A percentile compares a stretch with the other conserved stretches of the same genome.
These are phyloP conservation scores for Drosophila paramelanica DNA, from an alignment of 2,888 invertebrate genomes.

Conservation along the genomic window DNA sequence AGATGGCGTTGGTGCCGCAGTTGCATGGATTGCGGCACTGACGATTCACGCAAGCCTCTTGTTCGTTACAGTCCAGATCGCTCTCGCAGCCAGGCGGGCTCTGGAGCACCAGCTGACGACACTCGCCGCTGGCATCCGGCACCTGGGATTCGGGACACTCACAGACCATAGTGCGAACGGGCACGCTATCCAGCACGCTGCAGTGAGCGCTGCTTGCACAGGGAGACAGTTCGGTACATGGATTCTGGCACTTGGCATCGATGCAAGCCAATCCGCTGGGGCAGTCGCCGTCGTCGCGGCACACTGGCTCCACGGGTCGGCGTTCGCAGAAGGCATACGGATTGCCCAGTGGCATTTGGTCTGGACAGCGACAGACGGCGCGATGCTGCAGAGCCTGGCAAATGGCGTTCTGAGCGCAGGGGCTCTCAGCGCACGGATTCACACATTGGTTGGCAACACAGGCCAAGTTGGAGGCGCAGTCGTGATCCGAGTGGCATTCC, in stretches of 20 bases:
- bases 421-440: conserved; percentile 91
- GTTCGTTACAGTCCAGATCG: conserved; percentile 91
- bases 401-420: conserved; percentile 93
- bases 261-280: conserved; percentile 93
- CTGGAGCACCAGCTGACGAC: conserved; percentile 89
- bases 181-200: conserved; percentile 93
- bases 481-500: conserved; percentile 92
- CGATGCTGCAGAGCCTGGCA: conserved; percentile 93
- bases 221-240: conserved; percentile 91
- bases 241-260: conserved; percentile 91
- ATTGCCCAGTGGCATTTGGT: conserved; percentile 91
- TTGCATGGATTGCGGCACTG: conserved; percentile 95
- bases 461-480: conserved; percentile 91
- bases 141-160: conserved; percentile 94
- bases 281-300: conserved; percentile 92
- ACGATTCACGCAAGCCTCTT: conserved; percentile 93
- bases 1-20: conserved; percentile 93
- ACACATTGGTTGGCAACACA: conserved; percentile 91
- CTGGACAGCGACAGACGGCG: conserved; percentile 93
- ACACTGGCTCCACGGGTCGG: conserved; percentile 87
- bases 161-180: conserved; percentile 94
- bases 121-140: conserved; percentile 91
- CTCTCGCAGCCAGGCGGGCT: conserved; percentile 91
- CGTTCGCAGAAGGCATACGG: conserved; percentile 91
- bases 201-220: conserved; percentile 91